phyloP scores from a whole-genome alignment of 2,113 vertebrate species.

The Salvelinus namaycush region DNA sequence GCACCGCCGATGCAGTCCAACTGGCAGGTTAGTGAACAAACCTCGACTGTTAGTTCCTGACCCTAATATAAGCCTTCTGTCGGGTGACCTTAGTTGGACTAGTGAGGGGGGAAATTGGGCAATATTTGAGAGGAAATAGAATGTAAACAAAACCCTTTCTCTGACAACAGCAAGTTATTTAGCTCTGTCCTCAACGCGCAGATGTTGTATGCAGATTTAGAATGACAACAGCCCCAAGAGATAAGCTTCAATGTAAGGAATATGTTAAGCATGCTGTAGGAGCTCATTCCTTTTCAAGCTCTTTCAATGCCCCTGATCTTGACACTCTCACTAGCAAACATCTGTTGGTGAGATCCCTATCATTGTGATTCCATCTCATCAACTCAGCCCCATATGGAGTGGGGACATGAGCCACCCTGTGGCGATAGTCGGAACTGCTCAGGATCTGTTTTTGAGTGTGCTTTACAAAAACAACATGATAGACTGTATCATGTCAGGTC shows the following conservation, averaged over 20 bases:
- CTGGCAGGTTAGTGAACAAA: conserved; percentile 46
- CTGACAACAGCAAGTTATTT: too few relatives aligned
- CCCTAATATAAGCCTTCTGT: too few relatives aligned
- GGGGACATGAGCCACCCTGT: conserved; percentile 61
- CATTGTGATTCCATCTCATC: conserved; percentile 34
- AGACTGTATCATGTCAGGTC: conserved; percentile 4
- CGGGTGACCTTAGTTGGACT: too few relatives aligned
- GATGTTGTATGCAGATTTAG: not conserved
- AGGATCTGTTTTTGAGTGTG: conserved; percentile 12
- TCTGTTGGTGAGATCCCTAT: conserved; percentile 60
- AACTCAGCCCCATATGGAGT: not conserved
- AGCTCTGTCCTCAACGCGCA: not conserved
- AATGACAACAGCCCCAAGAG: not conserved
- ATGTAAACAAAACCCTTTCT: not conserved
- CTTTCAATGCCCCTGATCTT: conserved; percentile 36
- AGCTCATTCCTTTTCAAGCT: conserved; percentile 26
- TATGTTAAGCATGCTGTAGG: not conserved
- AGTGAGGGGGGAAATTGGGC: too few relatives aligned
- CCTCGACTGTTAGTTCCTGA: not conserved
- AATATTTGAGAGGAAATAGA: not conserved
- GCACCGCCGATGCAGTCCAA: conserved; percentile 57
- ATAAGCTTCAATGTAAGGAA: not conserved
- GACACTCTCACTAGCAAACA: conserved; percentile 50
- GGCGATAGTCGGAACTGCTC: conserved; percentile 32
- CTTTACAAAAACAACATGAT: conserved; percentile 24